Percentiles rank a stretch among this genome's conserved stretches.
phyloP scores from a whole-genome alignment of 2,888 invertebrate species.

The Torymus texanus region DNA sequence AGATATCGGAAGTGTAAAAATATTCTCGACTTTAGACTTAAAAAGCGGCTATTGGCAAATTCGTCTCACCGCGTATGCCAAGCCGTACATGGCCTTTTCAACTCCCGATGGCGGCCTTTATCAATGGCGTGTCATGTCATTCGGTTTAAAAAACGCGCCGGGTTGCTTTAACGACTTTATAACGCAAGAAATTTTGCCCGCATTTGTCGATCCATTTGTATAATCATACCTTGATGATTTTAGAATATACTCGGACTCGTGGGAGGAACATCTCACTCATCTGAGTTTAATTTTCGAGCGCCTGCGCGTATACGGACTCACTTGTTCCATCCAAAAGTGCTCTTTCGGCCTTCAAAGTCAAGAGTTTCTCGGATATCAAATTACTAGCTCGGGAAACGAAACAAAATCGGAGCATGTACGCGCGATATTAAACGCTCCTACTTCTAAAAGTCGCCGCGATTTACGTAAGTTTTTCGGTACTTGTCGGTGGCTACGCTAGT shows the following conservation, averaged over 20 bases:
- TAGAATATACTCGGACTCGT: not conserved
- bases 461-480: constrained; percentile 22
- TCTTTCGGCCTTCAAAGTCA: constrained; percentile 4
- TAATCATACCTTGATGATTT: not conserved
- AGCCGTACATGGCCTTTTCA: not conserved
- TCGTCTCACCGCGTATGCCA: not conserved
- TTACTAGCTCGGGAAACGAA: not conserved
- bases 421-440: not conserved
- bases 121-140: not conserved
- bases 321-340: constrained; percentile 15
- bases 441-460: not conserved
- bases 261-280: no score
- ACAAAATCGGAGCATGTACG: not conserved
- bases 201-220: not conserved
- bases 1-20: no score
- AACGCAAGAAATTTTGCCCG: not conserved
- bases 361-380: constrained; percentile 3
- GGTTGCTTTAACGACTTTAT: not conserved
- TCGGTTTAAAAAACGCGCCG: not conserved
- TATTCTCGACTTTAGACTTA: no score
- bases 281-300: not conserved
- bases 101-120: not conserved
- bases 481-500: constrained; percentile 40
- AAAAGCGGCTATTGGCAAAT: no score
- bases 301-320: constrained; percentile 21